Evolutionary conservation across 1,140 invertebrate species (phyloP), one percentile per base, ranked within the genome.

Genomic region (Macrotrachela quadricornifera): DNA sequence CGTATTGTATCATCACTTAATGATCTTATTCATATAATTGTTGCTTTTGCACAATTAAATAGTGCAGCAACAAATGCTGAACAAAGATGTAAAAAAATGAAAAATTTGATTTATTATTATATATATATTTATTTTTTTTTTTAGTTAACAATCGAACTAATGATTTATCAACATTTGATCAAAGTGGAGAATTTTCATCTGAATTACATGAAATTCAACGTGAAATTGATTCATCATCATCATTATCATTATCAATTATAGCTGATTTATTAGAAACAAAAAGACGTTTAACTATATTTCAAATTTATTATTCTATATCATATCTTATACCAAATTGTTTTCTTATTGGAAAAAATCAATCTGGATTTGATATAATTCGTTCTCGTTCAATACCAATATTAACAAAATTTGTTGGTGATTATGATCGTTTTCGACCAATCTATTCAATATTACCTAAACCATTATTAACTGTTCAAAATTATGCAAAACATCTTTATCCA

Each of bases 191-290:
- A 18, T 37, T 42, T 65, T 67, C 64, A 49, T 58, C 65, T 44
- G 67, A 69, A 48, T 55, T 70, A 18, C 50, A 63, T 48, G 66
- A 70, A 46, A 62, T 70, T 44, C 65, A 69, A 59, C 63, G 62
- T 49, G 67, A 70, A 57, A 62, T 70, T 6, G 59, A 67, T 39
- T 57, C 61, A 40, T 54, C 46, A 61, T 36, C 59, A 62, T 10
- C 62, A 59, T 15, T 58, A 63, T 46, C 65, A 64, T 13, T 36
- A 56, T 12, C 30, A 48, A 13, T 18, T 44, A 13, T 68, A 6
- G 61, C 58, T 46, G 60, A 65, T 21, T 60, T 69, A 46, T 59
- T 70, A 42, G 53, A 51, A n/a, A 50, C 65, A 10, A 54, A 64
- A 17, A 59, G 65, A 12, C 62, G 68, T 40, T 63, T 69, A 38